These are phyloP conservation scores for Baronia brevicornis DNA, from an alignment of 2,888 invertebrate genomes.

Conservation along the genomic window DNA sequence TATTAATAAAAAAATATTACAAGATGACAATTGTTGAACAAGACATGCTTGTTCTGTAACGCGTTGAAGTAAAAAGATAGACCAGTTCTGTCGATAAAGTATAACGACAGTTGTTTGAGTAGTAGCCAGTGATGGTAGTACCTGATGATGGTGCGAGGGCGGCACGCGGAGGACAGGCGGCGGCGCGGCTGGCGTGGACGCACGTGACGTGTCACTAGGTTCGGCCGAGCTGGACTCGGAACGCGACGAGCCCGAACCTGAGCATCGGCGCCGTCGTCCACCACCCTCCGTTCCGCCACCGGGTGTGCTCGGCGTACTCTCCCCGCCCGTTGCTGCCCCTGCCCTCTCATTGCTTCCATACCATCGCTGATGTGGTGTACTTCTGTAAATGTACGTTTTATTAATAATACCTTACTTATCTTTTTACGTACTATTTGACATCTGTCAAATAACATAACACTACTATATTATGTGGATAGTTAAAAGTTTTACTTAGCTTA, in stretches of 20 bases:
- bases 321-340: constrained; percentile 38
- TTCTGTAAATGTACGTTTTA: constrained; percentile 31
- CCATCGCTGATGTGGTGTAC: constrained; percentile 61
- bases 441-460: constrained; percentile 2
- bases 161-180: constrained; percentile 46
- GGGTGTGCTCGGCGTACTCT: constrained; percentile 61
- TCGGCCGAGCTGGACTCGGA: constrained; percentile 76
- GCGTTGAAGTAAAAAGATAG: background rate
- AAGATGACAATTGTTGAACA: too few species aligned
- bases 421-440: constrained; percentile 1
- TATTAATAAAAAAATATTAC: too few species aligned
- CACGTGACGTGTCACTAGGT: constrained; percentile 74
- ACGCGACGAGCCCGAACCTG: constrained; percentile 70
- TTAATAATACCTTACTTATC: constrained; percentile 11
- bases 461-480: too few species aligned
- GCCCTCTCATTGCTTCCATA: constrained; percentile 47
- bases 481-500: too few species aligned
- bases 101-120: background rate
- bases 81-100: background rate
- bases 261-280: constrained; percentile 67
- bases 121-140: constrained; percentile 1
- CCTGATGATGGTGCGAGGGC: constrained; percentile 31
- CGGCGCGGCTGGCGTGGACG: constrained; percentile 74
- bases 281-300: constrained; percentile 60
- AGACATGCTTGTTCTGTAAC: background rate